Percentiles rank a stretch among this genome's conserved stretches.
phyloP scores from a whole-genome alignment of 2,113 vertebrate species.

The Raja brachyura region DNA sequence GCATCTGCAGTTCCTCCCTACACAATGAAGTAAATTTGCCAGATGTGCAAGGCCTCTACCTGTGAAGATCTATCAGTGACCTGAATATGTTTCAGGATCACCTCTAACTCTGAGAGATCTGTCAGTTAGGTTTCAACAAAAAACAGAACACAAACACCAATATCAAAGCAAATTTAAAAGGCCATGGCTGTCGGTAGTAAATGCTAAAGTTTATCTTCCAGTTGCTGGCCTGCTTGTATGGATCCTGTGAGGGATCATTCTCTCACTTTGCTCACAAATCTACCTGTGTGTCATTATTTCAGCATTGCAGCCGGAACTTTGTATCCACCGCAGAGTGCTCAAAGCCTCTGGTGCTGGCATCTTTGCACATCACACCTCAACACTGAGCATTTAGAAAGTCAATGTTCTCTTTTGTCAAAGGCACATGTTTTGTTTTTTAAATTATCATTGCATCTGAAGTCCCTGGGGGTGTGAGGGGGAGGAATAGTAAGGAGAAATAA shows the following conservation, averaged over 20 bases:
- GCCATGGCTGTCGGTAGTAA: no score
- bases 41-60: background rate
- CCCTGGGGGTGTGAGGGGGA: conserved; percentile 16
- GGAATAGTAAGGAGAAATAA: background rate
- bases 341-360: background rate
- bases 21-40: no score
- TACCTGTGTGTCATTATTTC: background rate
- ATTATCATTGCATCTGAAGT: background rate
- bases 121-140: background rate
- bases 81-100: background rate
- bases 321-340: background rate
- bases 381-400: background rate
- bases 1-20: no score
- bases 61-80: background rate
- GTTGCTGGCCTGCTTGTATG: background rate
- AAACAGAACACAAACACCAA: background rate
- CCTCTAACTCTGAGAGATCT: background rate
- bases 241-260: background rate
- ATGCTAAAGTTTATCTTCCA: no score
- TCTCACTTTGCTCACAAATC: background rate
- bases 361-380: background rate
- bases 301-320: background rate
- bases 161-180: background rate
- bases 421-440: conserved; percentile 32
- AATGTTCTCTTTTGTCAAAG: background rate